A percentile compares a stretch with the other conserved stretches of the same genome.
These are phyloP conservation scores for Gavialis gangeticus DNA, from an alignment of 2,113 vertebrate species.

Conservation along the genomic window DNA sequence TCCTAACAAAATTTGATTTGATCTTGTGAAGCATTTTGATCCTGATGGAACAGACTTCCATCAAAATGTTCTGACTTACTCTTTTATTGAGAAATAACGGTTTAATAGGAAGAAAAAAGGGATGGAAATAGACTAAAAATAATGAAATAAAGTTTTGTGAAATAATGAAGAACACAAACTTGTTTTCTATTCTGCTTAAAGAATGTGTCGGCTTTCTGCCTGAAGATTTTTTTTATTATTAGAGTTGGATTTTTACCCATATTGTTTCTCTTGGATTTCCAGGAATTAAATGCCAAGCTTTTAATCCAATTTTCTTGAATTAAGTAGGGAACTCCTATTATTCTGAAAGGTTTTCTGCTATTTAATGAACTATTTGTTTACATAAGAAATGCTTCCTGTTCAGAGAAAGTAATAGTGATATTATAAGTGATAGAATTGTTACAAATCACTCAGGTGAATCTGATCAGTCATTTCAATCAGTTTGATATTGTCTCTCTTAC, in stretches of 20 bases:
- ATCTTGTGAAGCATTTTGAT: neutral
- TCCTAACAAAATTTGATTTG: rapidly evolving
- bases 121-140: neutral
- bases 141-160: neutral
- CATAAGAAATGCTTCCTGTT: conserved; percentile 10
- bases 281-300: conserved; percentile 36
- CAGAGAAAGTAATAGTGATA: neutral
- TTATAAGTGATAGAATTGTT: neutral
- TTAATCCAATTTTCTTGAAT: conserved; percentile 43
- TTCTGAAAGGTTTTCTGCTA: conserved; percentile 6
- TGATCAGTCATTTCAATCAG: neutral
- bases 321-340: conserved; percentile 14
- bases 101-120: neutral
- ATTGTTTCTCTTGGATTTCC: conserved; percentile 24
- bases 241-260: neutral
- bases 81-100: neutral
- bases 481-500: neutral
- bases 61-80: neutral
- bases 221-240: neutral
- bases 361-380: conserved; percentile 36
- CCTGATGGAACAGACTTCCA: neutral
- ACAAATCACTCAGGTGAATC: neutral
- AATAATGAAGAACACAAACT: neutral
- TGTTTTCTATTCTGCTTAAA: neutral
- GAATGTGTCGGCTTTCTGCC: neutral